Conservation (phyloP, 2,888 invertebrate species). For the Ectemnius lituratus region DNA sequence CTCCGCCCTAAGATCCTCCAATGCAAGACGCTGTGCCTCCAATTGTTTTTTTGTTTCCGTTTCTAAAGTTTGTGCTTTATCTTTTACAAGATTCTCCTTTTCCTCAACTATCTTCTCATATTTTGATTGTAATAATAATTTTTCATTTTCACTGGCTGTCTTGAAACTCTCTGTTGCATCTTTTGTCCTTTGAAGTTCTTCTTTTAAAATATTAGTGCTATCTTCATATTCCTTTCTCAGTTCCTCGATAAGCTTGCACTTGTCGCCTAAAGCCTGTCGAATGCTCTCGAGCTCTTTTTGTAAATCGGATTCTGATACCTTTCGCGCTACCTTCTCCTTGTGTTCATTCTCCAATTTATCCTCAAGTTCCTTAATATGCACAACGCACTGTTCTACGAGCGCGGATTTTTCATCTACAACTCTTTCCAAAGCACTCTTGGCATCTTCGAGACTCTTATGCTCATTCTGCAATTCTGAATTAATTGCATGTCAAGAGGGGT, state of each 20-base stretch:
- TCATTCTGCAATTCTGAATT: constrained; percentile 64
- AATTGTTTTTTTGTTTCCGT: constrained; percentile 56
- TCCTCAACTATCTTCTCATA: constrained; percentile 80
- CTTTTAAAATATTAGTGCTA: constrained; percentile 60
- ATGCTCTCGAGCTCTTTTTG: constrained; percentile 74
- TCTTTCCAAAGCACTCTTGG: constrained; percentile 71
- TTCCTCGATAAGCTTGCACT: constrained; percentile 73
- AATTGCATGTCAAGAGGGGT: constrained; percentile 1
- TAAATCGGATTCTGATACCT: constrained; percentile 64
- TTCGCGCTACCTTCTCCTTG: constrained; percentile 59
- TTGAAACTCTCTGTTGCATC: constrained; percentile 75
- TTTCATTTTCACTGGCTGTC: constrained; percentile 75
- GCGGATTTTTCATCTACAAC: constrained; percentile 70
- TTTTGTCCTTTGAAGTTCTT: constrained; percentile 68
- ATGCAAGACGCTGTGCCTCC: constrained; percentile 52
- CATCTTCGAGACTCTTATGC: constrained; percentile 72
- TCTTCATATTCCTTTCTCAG: constrained; percentile 71
- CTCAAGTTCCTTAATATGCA: constrained; percentile 68
- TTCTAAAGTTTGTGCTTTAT: constrained; percentile 59
- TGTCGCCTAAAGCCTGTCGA: constrained; percentile 71
- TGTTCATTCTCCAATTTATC: constrained; percentile 65
- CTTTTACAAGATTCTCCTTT: constrained; percentile 77
- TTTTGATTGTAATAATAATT: constrained; percentile 78
- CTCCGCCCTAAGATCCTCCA: constrained; percentile 64
- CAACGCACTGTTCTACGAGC: constrained; percentile 71